A percentile compares a stretch with the other conserved stretches of the same genome.
These are phyloP conservation scores for Cephus pygmeus DNA, from an alignment of 2,888 invertebrate species.

Conservation along the genomic window DNA sequence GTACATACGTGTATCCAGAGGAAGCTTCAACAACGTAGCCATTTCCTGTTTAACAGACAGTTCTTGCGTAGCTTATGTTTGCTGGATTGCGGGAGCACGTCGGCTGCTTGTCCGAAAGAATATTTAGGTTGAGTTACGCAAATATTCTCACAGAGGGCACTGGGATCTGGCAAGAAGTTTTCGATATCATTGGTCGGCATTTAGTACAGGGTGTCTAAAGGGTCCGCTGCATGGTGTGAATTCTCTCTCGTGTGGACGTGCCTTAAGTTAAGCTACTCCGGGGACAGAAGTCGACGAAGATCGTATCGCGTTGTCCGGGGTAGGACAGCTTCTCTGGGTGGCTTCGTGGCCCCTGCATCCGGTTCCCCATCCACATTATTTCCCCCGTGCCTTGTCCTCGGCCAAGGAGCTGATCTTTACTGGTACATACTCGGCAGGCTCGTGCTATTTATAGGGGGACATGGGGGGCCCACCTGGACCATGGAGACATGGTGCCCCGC, in stretches of 20 bases:
- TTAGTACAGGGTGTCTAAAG: neutral
- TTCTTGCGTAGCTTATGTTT: neutral
- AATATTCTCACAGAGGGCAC: neutral
- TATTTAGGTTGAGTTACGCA: neutral
- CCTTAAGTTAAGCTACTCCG: conserved; percentile 7
- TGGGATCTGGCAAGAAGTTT: neutral
- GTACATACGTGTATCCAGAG: neutral
- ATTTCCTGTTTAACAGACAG: neutral
- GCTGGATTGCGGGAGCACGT: neutral
- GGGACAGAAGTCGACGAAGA: conserved; percentile 43
- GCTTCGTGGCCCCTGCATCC: conserved; percentile 56
- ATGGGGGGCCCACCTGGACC: conserved; percentile 40
- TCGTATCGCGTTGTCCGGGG: conserved; percentile 48
- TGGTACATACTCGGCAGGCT: conserved; percentile 24
- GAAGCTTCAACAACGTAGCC: neutral
- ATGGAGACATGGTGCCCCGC: conserved; percentile 32
- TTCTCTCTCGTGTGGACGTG: neutral
- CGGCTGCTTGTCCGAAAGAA: neutral
- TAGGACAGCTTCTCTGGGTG: conserved; percentile 42
- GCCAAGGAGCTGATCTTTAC: conserved; percentile 29
- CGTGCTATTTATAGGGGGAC: conserved; percentile 27
- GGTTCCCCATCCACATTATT: conserved; percentile 60
- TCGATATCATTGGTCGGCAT: neutral
- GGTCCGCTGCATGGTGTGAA: neutral
- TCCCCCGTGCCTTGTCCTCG: conserved; percentile 48